A percentile compares a stretch with the other conserved stretches of the same genome.
Conservation (phyloP, 2,888 invertebrate genomes). For the Caenorhabditis sinica region DNA sequence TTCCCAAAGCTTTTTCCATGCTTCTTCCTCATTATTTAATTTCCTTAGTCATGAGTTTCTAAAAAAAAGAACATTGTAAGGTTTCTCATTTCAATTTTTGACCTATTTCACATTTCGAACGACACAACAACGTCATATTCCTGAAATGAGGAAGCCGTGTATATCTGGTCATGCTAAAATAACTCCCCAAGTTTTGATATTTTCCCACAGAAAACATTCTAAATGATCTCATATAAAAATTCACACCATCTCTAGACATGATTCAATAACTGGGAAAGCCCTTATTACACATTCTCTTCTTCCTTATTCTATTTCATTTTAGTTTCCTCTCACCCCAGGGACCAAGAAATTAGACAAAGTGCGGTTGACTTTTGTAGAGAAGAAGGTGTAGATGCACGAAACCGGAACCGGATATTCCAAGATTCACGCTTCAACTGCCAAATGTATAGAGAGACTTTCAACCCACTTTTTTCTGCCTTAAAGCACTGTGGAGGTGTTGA, state of each 20-base stretch:
- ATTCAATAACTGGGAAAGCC: conserved; percentile 14
- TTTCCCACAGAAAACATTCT: background rate
- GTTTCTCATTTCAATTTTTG: conserved; percentile 1
- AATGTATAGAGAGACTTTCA: conserved; percentile 23
- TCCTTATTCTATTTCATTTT: background rate
- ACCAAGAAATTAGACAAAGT: conserved; percentile 53
- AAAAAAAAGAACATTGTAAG: background rate
- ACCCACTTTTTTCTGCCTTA: background rate
- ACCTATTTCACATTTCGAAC: conserved; percentile 6
- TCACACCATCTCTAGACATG: background rate
- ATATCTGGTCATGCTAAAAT: background rate
- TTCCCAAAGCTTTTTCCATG: too few species aligned
- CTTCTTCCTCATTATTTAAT: background rate
- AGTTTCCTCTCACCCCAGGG: background rate
- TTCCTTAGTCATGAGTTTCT: background rate
- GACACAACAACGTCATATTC: conserved; percentile 12
- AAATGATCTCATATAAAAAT: background rate
- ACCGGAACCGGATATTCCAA: conserved; percentile 40
- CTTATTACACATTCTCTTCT: background rate
- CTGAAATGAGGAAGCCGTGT: background rate
- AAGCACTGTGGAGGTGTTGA: background rate
- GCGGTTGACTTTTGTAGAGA: conserved; percentile 39
- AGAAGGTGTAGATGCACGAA: conserved; percentile 12
- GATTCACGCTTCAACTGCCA: conserved; percentile 45
- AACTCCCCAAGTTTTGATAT: background rate